phyloP scores from a whole-genome alignment of 2,797 vertebrate genomes.

The Sebastes taczanowskii region DNA sequence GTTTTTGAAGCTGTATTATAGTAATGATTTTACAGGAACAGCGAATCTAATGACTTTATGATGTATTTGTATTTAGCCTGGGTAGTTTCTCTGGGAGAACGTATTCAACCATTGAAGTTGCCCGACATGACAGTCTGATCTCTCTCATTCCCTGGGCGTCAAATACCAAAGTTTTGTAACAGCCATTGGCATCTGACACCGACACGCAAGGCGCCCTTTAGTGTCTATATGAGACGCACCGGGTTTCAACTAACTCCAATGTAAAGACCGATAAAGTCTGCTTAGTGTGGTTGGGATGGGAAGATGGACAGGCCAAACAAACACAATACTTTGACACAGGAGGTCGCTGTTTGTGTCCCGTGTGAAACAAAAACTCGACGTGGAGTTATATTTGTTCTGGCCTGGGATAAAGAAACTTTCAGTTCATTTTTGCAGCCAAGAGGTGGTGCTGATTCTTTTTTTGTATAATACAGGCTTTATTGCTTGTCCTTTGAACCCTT shows the following conservation, averaged over 20 bases:
- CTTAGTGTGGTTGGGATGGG: not conserved
- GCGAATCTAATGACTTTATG: not conserved
- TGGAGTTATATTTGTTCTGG: too few relatives aligned
- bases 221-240: not conserved
- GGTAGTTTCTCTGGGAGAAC: not conserved
- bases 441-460: too few relatives aligned
- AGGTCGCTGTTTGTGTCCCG: too few relatives aligned
- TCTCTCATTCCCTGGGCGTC: not conserved
- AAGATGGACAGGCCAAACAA: not conserved
- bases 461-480: too few relatives aligned
- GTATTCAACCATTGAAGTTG: not conserved
- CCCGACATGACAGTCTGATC: not conserved
- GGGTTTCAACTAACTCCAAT: not conserved
- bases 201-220: not conserved
- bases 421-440: too few relatives aligned
- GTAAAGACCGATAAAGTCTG: not conserved
- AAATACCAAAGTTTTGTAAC: not conserved
- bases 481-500: too few relatives aligned
- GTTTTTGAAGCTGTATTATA: not conserved
- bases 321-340: too few relatives aligned
- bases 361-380: too few relatives aligned
- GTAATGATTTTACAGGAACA: not conserved
- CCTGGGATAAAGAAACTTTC: too few relatives aligned
- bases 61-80: not conserved
- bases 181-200: not conserved